A percentile compares a stretch with the other conserved stretches of the same genome.
These are phyloP conservation scores for Orthonyx spaldingii DNA, from an alignment of 2,113 vertebrate species.

Conservation along the genomic window DNA sequence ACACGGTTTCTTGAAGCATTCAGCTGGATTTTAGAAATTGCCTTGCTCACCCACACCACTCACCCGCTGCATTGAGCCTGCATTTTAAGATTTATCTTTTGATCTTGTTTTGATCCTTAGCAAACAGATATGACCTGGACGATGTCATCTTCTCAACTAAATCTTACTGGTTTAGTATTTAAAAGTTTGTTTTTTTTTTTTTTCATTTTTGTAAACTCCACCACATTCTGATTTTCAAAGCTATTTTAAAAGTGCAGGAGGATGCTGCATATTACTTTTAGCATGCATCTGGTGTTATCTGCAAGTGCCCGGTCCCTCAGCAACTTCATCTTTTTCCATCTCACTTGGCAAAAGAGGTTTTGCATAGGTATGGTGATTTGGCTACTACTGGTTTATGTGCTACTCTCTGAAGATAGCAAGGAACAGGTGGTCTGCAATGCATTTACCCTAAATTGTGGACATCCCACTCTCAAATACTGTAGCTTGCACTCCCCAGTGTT, in stretches of 20 bases:
- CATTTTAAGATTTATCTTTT: neutral
- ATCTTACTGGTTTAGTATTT: neutral
- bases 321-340: neutral
- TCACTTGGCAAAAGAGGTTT: neutral
- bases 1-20: neutral
- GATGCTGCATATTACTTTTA: neutral
- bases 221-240: neutral
- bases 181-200: neutral
- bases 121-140: neutral
- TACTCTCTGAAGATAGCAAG: neutral
- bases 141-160: neutral
- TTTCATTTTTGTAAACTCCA: neutral
- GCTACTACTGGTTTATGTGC: neutral
- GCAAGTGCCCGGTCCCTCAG: neutral
- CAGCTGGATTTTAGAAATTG: neutral
- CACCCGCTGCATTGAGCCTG: accelerated
- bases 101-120: neutral
- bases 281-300: neutral
- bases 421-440: neutral
- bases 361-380: neutral
- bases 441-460: neutral
- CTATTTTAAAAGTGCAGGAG: neutral
- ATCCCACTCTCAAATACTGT: neutral
- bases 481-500: neutral
- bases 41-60: neutral